A percentile compares a stretch with the other conserved stretches of the same genome.
phyloP scores from a whole-genome alignment of 2,113 vertebrate genomes.

The Tretioscincus oriximinensis region DNA sequence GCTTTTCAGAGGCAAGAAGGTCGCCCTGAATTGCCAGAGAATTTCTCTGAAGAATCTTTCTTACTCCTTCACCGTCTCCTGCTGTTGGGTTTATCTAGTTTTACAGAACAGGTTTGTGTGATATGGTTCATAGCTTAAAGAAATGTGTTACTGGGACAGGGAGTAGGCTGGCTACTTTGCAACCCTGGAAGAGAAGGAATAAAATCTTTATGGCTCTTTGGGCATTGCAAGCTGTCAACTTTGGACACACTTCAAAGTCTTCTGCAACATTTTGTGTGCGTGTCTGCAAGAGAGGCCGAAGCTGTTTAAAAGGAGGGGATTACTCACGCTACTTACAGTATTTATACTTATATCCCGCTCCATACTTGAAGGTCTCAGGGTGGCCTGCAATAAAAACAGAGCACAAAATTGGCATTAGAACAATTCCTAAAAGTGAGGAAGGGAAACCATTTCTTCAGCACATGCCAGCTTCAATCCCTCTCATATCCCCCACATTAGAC shows the following conservation, averaged over 20 bases:
- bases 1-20: neutral
- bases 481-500: too few relatives aligned
- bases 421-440: too few relatives aligned
- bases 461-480: too few relatives aligned
- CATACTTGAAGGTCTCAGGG: too few relatives aligned
- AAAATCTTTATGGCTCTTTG: neutral
- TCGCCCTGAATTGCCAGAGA: neutral
- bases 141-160: neutral
- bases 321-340: too few relatives aligned
- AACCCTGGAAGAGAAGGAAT: neutral
- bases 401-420: too few relatives aligned
- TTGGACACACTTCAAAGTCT: neutral
- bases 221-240: neutral
- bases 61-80: too few relatives aligned
- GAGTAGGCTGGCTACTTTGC: neutral
- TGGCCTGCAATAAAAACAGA: too few relatives aligned
- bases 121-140: neutral
- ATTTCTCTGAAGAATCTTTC: neutral
- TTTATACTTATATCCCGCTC: too few relatives aligned
- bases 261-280: rapidly evolving
- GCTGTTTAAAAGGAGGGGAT: too few relatives aligned
- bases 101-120: neutral
- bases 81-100: rapidly evolving
- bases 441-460: too few relatives aligned
- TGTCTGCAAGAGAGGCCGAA: too few relatives aligned